Percentiles rank a stretch among this genome's conserved stretches.
Conservation (phyloP, 2,113 vertebrate genomes). For the Centrocercus urophasianus region DNA sequence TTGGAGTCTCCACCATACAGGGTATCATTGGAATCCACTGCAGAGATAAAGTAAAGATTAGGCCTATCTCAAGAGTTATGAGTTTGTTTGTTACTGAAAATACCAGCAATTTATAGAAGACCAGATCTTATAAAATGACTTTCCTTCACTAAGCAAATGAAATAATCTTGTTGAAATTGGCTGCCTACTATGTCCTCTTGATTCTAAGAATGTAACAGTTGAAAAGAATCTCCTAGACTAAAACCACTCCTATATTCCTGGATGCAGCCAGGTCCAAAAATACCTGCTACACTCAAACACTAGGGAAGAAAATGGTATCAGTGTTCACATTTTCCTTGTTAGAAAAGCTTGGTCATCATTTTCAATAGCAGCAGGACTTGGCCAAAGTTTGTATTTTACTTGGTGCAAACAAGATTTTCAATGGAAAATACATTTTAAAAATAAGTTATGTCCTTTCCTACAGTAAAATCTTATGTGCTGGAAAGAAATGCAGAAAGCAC, state of each 20-base stretch:
- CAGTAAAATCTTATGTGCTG: background rate
- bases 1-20: constrained; percentile 96
- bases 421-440: background rate
- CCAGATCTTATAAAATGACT: background rate
- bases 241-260: background rate
- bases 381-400: background rate
- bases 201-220: background rate
- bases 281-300: background rate
- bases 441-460: background rate
- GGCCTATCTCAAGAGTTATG: background rate
- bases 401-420: background rate
- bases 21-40: constrained; percentile 96
- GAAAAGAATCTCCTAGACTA: background rate
- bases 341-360: background rate
- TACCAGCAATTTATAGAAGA: background rate
- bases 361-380: background rate
- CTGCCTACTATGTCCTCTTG: background rate
- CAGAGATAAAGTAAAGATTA: constrained; percentile 12
- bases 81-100: background rate
- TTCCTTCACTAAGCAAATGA: background rate
- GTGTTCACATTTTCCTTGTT: background rate
- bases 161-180: background rate
- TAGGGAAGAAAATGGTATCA: background rate
- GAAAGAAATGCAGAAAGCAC: background rate
- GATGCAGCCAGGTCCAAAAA: background rate